These are phyloP conservation scores for Palythoa grandiflora DNA, from an alignment of 92 coral and sea anemone species.

Conservation along the genomic window DNA sequence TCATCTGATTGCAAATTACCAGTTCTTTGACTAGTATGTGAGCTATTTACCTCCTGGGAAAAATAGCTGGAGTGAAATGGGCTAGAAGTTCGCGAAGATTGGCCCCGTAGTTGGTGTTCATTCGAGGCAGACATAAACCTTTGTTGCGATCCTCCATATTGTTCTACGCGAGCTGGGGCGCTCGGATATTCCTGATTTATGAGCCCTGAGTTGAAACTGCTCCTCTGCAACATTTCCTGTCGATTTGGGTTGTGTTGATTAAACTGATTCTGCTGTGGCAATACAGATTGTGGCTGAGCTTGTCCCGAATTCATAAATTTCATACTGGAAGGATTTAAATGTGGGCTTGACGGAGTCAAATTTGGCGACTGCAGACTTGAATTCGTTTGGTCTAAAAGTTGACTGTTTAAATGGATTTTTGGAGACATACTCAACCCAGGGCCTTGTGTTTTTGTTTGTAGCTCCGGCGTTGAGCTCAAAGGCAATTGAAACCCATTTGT, in stretches of 20 bases:
- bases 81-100: conserved; percentile 81
- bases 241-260: conserved; percentile 73
- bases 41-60: conserved; percentile 75
- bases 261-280: conserved; percentile 80
- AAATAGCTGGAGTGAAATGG: conserved; percentile 81
- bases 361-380: conserved; percentile 49
- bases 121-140: conserved; percentile 85
- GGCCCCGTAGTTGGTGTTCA: conserved; percentile 79
- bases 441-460: conserved; percentile 71
- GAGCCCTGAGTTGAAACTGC: conserved; percentile 68
- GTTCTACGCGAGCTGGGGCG: conserved; percentile 83
- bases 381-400: conserved; percentile 79
- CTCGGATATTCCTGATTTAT: conserved; percentile 74
- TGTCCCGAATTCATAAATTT: conserved; percentile 38
- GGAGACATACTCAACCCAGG: conserved; percentile 70
- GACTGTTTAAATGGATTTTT: conserved; percentile 78
- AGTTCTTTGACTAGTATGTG: conserved; percentile 74
- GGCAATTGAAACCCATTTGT: conserved; percentile 90
- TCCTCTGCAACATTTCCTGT: conserved; percentile 85
- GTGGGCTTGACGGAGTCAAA: conserved; percentile 48
- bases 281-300: conserved; percentile 36
- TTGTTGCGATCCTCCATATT: conserved; percentile 91
- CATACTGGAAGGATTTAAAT: conserved; percentile 47
- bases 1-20: conserved; percentile 80
- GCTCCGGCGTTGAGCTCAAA: conserved; percentile 72